A percentile compares a stretch with the other conserved stretches of the same genome.
phyloP scores from a whole-genome alignment of 2,797 vertebrate genomes.

The Alosa sapidissima region DNA sequence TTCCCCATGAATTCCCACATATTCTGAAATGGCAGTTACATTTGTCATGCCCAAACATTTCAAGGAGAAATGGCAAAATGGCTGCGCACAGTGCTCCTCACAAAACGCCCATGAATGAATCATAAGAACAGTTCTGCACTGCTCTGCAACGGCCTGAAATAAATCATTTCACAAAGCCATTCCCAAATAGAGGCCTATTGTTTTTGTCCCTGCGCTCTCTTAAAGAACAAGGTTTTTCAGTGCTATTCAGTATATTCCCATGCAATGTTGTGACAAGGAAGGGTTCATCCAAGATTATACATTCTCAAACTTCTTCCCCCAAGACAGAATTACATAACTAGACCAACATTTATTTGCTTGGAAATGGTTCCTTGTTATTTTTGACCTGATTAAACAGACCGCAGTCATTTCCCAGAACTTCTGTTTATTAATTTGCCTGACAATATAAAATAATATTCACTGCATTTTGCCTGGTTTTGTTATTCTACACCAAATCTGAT shows the following conservation, averaged over 20 bases:
- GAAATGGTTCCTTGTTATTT: background rate
- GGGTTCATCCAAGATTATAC: background rate
- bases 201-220: background rate
- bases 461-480: background rate
- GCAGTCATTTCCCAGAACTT: background rate
- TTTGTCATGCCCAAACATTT: conserved; percentile 59
- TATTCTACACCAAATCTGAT: no score
- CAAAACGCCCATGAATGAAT: conserved; percentile 50
- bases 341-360: background rate
- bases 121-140: conserved; percentile 42
- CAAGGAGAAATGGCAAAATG: conserved; percentile 51
- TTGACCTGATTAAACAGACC: background rate
- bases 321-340: background rate
- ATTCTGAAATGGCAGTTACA: conserved; percentile 61
- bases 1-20: conserved; percentile 51
- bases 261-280: background rate
- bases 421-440: background rate
- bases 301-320: background rate
- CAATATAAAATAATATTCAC: background rate
- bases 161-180: conserved; percentile 48
- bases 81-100: conserved; percentile 48
- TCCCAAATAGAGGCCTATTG: conserved; percentile 16
- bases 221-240: conserved; percentile 8
- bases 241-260: background rate
- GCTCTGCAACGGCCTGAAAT: conserved; percentile 43